Conservation (phyloP, 2,113 vertebrate species). For the Ifrita kowaldi region DNA sequence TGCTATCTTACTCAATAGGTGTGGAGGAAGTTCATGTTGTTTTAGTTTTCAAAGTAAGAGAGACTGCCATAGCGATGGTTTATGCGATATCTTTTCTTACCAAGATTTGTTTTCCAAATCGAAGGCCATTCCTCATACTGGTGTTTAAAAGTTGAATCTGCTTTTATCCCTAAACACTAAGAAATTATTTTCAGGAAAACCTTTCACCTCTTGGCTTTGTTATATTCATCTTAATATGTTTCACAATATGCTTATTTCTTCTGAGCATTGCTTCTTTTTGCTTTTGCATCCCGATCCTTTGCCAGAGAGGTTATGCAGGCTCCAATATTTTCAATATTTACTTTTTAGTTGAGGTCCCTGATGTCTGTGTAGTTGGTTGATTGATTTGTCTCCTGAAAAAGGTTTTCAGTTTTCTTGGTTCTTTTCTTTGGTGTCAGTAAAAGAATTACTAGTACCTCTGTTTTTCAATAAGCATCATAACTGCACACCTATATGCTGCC, state of each 20-base stretch:
- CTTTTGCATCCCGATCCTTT: not conserved
- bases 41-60: not conserved
- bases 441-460: not conserved
- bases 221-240: not conserved
- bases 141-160: not conserved
- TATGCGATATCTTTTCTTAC: not conserved
- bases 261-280: not conserved
- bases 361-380: not conserved
- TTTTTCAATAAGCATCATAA: not conserved
- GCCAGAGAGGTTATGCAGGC: not conserved
- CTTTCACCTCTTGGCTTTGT: not conserved
- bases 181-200: not conserved
- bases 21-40: not conserved
- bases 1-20: not conserved
- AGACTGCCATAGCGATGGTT: not conserved
- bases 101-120: not conserved
- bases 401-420: rapidly evolving
- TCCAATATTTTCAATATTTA: not conserved
- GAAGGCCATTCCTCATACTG: not conserved
- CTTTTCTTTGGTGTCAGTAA: not conserved
- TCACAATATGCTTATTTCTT: not conserved
- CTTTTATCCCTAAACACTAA: not conserved
- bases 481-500: not conserved
- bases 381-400: not conserved
- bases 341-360: rapidly evolving